phyloP scores from a whole-genome alignment of 2,113 vertebrate species.

The Pelusios castaneus region DNA sequence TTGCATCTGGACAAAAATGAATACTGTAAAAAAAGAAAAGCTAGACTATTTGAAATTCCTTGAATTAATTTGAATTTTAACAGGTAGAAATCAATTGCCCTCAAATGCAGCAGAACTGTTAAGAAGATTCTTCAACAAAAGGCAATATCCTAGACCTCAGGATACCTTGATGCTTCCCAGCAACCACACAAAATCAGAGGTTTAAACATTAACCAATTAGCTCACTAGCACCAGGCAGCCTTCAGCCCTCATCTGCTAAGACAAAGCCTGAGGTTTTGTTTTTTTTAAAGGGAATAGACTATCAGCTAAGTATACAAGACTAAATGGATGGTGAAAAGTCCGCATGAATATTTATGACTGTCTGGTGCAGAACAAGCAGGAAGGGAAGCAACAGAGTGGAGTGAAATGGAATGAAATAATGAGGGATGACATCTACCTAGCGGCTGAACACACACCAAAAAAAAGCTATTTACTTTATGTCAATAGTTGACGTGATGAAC shows the following conservation, averaged over 20 bases:
- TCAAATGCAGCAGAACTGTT: background rate
- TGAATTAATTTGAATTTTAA: background rate
- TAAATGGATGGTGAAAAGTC: slow-evolving; percentile 13
- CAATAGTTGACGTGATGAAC: background rate
- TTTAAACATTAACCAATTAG: slow-evolving; percentile 32
- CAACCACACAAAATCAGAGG: background rate
- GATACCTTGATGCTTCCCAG: background rate
- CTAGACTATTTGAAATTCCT: background rate
- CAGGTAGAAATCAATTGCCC: background rate
- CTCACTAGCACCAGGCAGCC: slow-evolving; percentile 30
- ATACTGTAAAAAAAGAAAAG: accelerated
- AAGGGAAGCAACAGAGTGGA: slow-evolving; percentile 36
- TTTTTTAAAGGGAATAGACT: background rate
- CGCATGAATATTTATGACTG: slow-evolving; percentile 71
- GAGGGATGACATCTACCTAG: slow-evolving; percentile 44
- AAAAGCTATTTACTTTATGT: background rate
- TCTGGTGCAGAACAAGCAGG: slow-evolving; percentile 65
- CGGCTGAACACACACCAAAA: background rate
- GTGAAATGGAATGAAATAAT: slow-evolving; percentile 28
- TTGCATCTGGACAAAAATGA: background rate
- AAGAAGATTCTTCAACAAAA: background rate
- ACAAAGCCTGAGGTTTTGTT: slow-evolving; percentile 29
- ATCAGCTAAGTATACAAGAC: slow-evolving; percentile 35
- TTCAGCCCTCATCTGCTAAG: background rate
- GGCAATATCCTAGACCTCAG: background rate